Base-by-base conservation (phyloP, 2,888 invertebrate genomes). In the Leptinotarsa tumamoca region DNA sequence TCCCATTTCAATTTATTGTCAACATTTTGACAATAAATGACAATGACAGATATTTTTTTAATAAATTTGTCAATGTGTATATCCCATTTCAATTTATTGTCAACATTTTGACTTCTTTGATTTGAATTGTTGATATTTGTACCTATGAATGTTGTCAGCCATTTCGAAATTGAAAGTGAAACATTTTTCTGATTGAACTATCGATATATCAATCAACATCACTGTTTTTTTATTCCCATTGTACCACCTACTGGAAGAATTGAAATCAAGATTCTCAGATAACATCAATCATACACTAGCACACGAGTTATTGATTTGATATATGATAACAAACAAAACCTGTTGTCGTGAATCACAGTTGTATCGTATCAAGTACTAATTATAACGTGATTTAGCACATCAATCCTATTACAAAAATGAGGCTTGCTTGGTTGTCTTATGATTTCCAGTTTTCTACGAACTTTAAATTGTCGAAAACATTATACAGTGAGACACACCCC, bases 321-420 rank as follows among this genome's bases (percentile, higher is more conserved):
- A 33, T 33, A 17, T 33, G 27, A 61, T 23, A 61, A 15, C 23
- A n/a, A 17, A 23, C 15, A 27, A 43, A 15, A 14, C 23, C 18
- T 3, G 23, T 61, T 27, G 18, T 61, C 61, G 14, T 61, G 13
- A 61, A 23, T 27, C 23, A 4, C 4, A 33, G 33, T 63, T 5
- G 18, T 58, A 21, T 21, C 21, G 17, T 33, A 17, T 27, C 63
- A 63, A 33, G n/a, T n/a, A 17, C 43, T n/a, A 63, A 63, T 63
- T 63, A 63, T 33, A 63, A 63, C 27, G 43, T 63, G 63, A 63
- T 63, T 63, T n/a, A 63, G 43, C 63, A 63, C 33, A 33, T 58
- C 21, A 58, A 4, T 23, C 21, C 23, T 4, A 15, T 23, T 58
- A 58, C 21, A 58, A 56, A 58, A 58, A 23, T 58, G 23, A 4